Percentiles rank a stretch among this genome's conserved stretches.
phyloP scores from a whole-genome alignment of 2,888 invertebrate genomes.

The Macaria liturata region DNA sequence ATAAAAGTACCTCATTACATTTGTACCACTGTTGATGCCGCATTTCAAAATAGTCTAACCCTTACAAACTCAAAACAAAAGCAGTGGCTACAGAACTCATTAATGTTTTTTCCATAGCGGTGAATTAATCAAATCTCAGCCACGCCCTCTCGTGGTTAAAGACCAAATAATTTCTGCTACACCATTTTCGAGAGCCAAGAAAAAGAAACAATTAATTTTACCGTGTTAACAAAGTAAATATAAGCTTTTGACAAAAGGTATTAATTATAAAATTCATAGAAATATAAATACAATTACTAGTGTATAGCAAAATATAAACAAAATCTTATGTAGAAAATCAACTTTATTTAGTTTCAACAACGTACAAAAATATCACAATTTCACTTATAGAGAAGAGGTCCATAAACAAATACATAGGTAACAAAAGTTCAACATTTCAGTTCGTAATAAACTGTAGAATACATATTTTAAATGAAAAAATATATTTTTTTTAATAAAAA shows the following conservation, averaged over 20 bases:
- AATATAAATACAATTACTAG: too few species aligned
- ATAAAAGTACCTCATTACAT: too few species aligned
- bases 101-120: constrained; percentile 75
- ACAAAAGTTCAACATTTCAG: background rate
- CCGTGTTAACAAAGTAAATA: constrained; percentile 41
- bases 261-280: too few species aligned
- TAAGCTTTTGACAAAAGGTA: too few species aligned
- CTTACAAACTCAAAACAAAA: constrained; percentile 39
- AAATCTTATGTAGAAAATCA: background rate
- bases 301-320: too few species aligned
- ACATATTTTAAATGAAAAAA: too few species aligned
- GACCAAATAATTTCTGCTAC: constrained; percentile 80
- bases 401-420: constrained; percentile 2
- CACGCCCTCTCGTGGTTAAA: constrained; percentile 78
- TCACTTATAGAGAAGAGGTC: constrained; percentile 4
- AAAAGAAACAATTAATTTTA: constrained; percentile 77
- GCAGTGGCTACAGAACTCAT: constrained; percentile 60
- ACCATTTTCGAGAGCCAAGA: constrained; percentile 60
- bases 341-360: constrained; percentile 16
- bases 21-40: too few species aligned
- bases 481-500: too few species aligned
- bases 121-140: constrained; percentile 73
- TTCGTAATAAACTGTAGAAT: background rate
- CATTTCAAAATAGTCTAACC: constrained; percentile 19
- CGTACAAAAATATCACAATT: constrained; percentile 12